Base-by-base conservation (phyloP, 2,797 vertebrate genomes). In the Anguilla obscura region DNA sequence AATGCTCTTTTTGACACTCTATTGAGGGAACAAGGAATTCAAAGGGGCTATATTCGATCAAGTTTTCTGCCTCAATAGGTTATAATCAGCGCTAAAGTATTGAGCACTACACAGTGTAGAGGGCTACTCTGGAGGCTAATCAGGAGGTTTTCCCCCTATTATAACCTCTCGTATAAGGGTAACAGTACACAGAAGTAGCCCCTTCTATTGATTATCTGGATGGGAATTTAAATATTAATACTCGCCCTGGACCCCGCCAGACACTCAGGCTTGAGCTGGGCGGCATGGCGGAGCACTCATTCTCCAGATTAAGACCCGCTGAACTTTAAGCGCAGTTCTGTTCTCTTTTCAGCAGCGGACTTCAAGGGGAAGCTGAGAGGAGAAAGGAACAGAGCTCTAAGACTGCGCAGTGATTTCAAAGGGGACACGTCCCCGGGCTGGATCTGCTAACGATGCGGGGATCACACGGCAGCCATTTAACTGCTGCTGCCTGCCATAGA, bases 31-130 rank as follows among this genome's bases (percentile, higher is more conserved):
- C 98, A 99, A 98, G 98, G 97, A 98, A 98, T 97, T 98, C 96
- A 98, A 98, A 98, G 97, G 96, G 97, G 96, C 97, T 97, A 98
- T 99, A 98, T 98, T 98, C 97, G 96, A 98, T 98, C 97, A 98
- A 96, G 97, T 98, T 99, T 99, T 99, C 98, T 98, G 97, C 97
- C 96, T 99, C 97, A 99, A 98, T 98, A 97, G 97, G 94, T 97
- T 97, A 96, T 98, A 99, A 99, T 99, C 97, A 99, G 95, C 96
- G 95, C 96, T 98, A 95, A 97, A 98, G 97, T 98, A 97, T 97
- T 94, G 96, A 97, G 97, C 97, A 96, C 96, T 97, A 96, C 96
- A 97, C 96, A 96, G 97, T 95, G 96, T 96, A 96, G 97, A 97
- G 97, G 97, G 95, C 96, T 96, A 97, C 96, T 97, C 97, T 97